A percentile compares a stretch with the other conserved stretches of the same genome.
These are phyloP conservation scores for Dexiosoma caninum DNA, from an alignment of 2,888 invertebrate genomes.

Conservation along the genomic window DNA sequence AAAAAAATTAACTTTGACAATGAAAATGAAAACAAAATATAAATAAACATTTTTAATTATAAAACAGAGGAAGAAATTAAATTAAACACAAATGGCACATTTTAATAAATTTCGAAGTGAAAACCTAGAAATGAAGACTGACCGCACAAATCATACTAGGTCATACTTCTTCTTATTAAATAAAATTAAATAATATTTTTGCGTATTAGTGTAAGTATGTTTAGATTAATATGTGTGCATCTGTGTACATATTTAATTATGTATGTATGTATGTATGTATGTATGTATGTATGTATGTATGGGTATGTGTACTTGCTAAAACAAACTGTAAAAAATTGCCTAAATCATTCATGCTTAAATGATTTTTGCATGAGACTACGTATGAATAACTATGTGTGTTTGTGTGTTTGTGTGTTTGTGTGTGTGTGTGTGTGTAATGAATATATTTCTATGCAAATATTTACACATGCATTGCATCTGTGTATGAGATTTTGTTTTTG, in stretches of 20 bases:
- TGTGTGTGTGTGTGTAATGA: too few species aligned
- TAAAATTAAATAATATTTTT: background rate
- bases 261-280: too few species aligned
- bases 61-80: background rate
- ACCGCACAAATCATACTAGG: background rate
- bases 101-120: background rate
- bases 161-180: background rate
- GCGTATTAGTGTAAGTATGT: background rate
- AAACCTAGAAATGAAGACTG: background rate
- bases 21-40: background rate
- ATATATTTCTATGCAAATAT: too few species aligned
- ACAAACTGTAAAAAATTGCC: background rate
- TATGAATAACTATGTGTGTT: too few species aligned
- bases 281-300: too few species aligned
- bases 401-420: too few species aligned
- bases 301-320: background rate
- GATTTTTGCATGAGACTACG: too few species aligned
- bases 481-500: background rate
- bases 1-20: background rate
- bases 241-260: too few species aligned
- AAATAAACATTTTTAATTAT: background rate
- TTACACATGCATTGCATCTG: too few species aligned
- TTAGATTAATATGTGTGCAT: background rate
- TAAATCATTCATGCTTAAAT: background rate
- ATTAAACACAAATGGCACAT: background rate